Evolutionary conservation across 2,113 vertebrate genomes (phyloP).

Genomic region (Gobio gobio): DNA sequence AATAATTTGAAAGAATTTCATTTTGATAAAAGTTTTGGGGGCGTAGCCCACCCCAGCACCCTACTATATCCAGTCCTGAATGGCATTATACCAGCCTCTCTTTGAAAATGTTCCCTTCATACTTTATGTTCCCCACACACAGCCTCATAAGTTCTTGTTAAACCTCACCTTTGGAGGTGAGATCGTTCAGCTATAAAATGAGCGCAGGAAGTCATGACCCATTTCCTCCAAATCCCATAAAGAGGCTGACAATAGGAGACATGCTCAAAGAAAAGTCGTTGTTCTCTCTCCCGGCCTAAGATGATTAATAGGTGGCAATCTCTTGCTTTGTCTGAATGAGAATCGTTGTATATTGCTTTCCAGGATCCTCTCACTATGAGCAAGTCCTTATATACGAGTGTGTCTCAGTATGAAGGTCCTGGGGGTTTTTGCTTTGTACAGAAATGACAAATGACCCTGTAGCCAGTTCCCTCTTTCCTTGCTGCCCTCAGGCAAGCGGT

Average conservation of each 20-base stretch:
- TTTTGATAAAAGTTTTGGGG: neutral
- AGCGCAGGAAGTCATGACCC: slow-evolving; percentile 24
- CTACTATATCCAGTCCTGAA: neutral
- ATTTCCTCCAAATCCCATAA: slow-evolving; percentile 16
- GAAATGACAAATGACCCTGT: slow-evolving; percentile 17
- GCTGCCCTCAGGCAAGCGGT: slow-evolving; percentile 2
- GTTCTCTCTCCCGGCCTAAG: slow-evolving; percentile 21
- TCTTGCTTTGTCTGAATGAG: slow-evolving; percentile 25
- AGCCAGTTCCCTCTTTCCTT: neutral
- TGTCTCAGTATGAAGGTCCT: slow-evolving; percentile 29
- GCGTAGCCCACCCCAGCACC: neutral
- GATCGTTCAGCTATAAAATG: slow-evolving; percentile 34
- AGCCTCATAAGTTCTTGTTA: slow-evolving; percentile 27
- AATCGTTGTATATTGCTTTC: slow-evolving; percentile 24
- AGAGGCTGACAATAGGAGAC: slow-evolving; percentile 10
- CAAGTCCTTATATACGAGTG: slow-evolving; percentile 10
- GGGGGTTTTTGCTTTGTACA: slow-evolving; percentile 16
- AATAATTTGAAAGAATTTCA: neutral
- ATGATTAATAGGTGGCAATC: slow-evolving; percentile 23
- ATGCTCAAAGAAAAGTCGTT: neutral
- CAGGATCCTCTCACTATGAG: slow-evolving; percentile 12
- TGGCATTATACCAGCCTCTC: neutral
- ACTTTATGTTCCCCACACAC: slow-evolving; percentile 1
- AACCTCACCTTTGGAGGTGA: slow-evolving; percentile 33
- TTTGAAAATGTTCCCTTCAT: neutral